phyloP scores from a whole-genome alignment of 2,113 vertebrate species.

The Siniperca knerii region DNA sequence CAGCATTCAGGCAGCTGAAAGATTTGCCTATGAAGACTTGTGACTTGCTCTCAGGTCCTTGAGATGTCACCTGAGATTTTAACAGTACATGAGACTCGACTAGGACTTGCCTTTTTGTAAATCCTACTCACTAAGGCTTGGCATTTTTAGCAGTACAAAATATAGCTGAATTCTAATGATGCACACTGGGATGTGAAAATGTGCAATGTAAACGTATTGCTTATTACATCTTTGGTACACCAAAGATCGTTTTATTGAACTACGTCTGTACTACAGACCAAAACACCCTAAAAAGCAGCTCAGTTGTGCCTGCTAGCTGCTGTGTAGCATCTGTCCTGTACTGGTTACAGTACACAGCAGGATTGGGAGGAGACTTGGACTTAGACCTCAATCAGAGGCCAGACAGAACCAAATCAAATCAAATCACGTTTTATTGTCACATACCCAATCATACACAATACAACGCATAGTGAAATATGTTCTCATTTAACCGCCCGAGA shows the following conservation, averaged over 20 bases:
- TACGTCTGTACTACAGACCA: not conserved
- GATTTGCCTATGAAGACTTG: not conserved
- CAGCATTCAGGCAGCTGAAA: not conserved
- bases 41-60: no score
- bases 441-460: no score
- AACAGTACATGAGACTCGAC: not conserved
- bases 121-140: not conserved
- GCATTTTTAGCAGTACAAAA: not conserved
- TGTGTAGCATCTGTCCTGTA: not conserved
- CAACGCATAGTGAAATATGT: no score
- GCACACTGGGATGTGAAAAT: not conserved
- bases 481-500: no score
- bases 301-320: not conserved
- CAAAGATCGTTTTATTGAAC: no score
- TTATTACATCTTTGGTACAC: no score
- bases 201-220: not conserved
- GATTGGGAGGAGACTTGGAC: slow-evolving; percentile 18
- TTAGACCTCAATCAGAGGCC: slow-evolving; percentile 11
- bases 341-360: not conserved
- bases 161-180: not conserved
- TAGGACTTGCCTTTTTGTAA: not conserved
- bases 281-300: not conserved
- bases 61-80: no score
- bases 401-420: slow-evolving; percentile 20
- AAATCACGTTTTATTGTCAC: no score